phyloP scores from a whole-genome alignment of 2,113 vertebrate genomes.

The Bungarus multicinctus region DNA sequence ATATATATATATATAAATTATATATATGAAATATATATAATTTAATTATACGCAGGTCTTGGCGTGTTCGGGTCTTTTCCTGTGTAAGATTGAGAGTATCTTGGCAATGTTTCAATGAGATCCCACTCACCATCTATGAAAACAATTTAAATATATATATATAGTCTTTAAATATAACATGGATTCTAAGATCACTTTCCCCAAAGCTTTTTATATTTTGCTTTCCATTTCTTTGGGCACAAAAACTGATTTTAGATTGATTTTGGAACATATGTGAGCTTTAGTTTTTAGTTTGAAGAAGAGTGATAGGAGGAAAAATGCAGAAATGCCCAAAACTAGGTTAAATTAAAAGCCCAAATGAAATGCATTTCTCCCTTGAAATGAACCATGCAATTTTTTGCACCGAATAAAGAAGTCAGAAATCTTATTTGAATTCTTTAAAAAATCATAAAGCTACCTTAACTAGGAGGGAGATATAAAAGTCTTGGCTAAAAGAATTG shows the following conservation, averaged over 20 bases:
- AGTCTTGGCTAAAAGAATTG: neutral
- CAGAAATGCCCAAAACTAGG: neutral
- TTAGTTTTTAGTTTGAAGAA: neutral
- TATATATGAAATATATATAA: too few relatives aligned
- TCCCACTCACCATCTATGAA: too few relatives aligned
- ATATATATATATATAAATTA: too few relatives aligned
- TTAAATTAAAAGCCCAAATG: neutral
- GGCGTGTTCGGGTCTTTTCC: too few relatives aligned
- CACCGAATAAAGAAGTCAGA: neutral
- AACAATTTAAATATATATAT: too few relatives aligned
- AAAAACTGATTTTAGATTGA: neutral
- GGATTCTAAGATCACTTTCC: neutral
- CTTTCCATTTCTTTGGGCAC: neutral
- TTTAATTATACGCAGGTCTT: too few relatives aligned
- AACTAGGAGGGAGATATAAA: neutral
- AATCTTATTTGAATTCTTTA: neutral
- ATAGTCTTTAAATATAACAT: neutral
- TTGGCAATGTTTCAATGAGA: too few relatives aligned
- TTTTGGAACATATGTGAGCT: neutral
- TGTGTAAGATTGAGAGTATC: too few relatives aligned
- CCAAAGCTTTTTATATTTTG: neutral
- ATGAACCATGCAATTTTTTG: neutral
- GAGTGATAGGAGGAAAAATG: neutral
- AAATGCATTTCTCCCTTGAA: neutral
- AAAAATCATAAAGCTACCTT: conserved; percentile 4